Evolutionary conservation across 2,113 vertebrate genomes (phyloP), one percentile per base, ranked within the genome.

Genomic region (Festucalex cinctus): DNA sequence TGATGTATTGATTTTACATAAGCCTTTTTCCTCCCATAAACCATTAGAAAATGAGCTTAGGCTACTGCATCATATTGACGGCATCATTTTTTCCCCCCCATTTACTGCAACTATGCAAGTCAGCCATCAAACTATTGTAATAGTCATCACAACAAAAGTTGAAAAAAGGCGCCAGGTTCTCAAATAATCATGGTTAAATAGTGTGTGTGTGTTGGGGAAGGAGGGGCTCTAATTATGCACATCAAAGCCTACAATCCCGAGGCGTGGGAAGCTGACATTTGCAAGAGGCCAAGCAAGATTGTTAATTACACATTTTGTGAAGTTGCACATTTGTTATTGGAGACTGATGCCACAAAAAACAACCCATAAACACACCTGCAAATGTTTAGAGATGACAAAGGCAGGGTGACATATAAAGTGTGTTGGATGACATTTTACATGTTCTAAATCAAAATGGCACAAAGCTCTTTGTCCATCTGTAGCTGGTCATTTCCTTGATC

Each of bases 301-400:
- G 63, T 81, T 85, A 85, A 86, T 87, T 82, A 81, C 71, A 82
- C 69, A 76, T 64, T 83, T 83, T 76, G 68, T 74, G 66, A 80
- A 78, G 81, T 68, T 63, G 67, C 51, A 65, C 61, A 65, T 83
- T 80, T 75, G 72, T 67, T 69, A 53, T 22, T 64, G 83, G 48
- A 62, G 59, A 9, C 63, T 57, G 63, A 58, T 65, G 26, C 48
- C 24, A 9, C 62, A 54, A 28, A 67, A 64, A 82, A 84, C 71
- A 80, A 56, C 20, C n/a, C n/a, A 32, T 32, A 77, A 69, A 71
- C 78, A 76, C 75, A 73, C 32, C 1, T 1, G 61, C 63, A 85
- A 88, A 80, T 66, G 85, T 85, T 84, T 36, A 26, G 53, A 78
- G 64, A 64, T 74, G 78, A 71, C 58, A 68, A 80, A 72, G 56